Percentiles rank a stretch among this genome's conserved stretches.
phyloP scores from a whole-genome alignment of 2,888 invertebrate species.

The Troilus luridus region DNA sequence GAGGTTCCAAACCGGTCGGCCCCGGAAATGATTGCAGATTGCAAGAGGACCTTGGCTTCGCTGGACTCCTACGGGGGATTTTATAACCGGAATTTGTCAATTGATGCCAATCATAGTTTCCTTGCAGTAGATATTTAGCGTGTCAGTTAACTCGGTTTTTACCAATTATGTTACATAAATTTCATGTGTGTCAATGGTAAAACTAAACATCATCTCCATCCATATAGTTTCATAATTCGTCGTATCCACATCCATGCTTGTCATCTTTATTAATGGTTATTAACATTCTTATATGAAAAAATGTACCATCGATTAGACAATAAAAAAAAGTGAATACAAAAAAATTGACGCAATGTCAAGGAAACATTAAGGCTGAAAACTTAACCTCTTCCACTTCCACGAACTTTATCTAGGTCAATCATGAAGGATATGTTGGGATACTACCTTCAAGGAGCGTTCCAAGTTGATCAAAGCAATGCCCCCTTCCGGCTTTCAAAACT shows the following conservation, averaged over 20 bases:
- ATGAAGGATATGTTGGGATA: background rate
- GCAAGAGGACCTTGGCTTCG: conserved; percentile 2
- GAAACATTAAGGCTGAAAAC: too few species aligned
- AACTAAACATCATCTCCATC: too few species aligned
- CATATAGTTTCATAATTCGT: too few species aligned
- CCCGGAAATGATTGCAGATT: background rate
- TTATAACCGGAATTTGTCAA: background rate
- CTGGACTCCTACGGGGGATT: background rate
- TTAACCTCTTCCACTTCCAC: background rate
- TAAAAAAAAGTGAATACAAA: too few species aligned
- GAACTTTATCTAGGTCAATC: background rate
- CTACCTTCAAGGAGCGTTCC: background rate
- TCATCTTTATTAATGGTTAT: too few species aligned
- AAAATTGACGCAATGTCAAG: too few species aligned
- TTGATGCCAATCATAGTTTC: background rate
- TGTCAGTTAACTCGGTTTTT: too few species aligned
- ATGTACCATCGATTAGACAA: too few species aligned
- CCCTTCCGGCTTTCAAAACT: background rate
- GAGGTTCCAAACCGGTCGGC: background rate
- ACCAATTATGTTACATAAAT: too few species aligned
- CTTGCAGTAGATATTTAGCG: background rate
- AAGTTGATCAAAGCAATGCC: background rate
- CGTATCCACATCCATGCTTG: too few species aligned
- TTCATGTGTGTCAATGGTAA: too few species aligned
- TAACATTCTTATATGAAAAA: too few species aligned